Evolutionary conservation across 2,113 vertebrate species (phyloP), one percentile per base, ranked within the genome.

Genomic region (Calonectris borealis): DNA sequence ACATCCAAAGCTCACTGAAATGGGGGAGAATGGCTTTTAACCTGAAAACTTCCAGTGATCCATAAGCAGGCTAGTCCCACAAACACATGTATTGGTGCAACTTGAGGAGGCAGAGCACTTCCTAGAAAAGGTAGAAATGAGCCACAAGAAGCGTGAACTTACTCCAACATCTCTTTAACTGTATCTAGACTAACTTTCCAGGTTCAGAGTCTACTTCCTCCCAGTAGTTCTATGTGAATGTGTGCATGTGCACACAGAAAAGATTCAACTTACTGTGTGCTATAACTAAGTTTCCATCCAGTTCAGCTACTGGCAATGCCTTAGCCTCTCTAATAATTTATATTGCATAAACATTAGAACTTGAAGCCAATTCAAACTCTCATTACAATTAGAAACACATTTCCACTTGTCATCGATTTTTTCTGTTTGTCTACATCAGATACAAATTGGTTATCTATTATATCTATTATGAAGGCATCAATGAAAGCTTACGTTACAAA

Each of bases 311-410:
- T 84, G 69, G 66, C 86, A 91, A 82, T 91, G 58, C 24, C 66
- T 87, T 89, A 90, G 66, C 54, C 40, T 94, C 32, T 85, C 62
- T 84, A 89, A 92, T 94, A 94, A 96, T 80, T 97, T 88, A 88
- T 91, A 85, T 58, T 88, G 29, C 42, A 88, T 90, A 97, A 95
- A 86, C 54, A 94, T 95, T 85, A 89, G n/a, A 94, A 85, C 65
- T 93, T 89, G 62, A 97, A 96, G 79, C 84, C 82, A 94, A 61
- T 48, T 96, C 72, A 92, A 80, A 88, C 51, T 94, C 62, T 93
- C 72, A 51, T 51, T 92, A 42, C 84, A 93, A 91, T 96, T 95
- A 94, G 92, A 95, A 97, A 93, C 83, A 95, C 61, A 91, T 91
- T 93, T 96, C 31, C 36, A 69, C 83, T 93, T 96, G 75, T 95